phyloP scores from a whole-genome alignment of 1,140 invertebrate genomes.

The Pogonognathellus flavescens region DNA sequence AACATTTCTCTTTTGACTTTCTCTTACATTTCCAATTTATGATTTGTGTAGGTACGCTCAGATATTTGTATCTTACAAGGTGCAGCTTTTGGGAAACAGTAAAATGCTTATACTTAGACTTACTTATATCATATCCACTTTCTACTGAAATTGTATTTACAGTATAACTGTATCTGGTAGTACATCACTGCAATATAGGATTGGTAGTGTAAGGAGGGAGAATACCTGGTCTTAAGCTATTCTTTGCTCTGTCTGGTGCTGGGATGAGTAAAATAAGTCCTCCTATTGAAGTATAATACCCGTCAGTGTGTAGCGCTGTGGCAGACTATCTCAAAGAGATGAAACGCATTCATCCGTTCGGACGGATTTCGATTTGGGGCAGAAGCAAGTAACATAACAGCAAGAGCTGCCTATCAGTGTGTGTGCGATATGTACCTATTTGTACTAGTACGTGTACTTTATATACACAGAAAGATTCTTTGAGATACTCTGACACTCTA shows the following conservation, averaged over 20 bases:
- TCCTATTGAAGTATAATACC: neutral
- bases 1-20: constrained; percentile 32
- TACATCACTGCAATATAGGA: too few species aligned
- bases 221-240: constrained; percentile 3
- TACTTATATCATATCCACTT: too few species aligned
- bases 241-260: neutral
- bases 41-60: too few species aligned
- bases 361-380: constrained; percentile 37
- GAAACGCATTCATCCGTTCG: constrained; percentile 29
- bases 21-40: neutral
- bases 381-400: neutral
- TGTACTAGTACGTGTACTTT: neutral
- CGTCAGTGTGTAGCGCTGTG: neutral
- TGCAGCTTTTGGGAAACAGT: neutral
- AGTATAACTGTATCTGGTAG: too few species aligned
- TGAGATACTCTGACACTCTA: too few species aligned
- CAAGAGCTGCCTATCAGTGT: neutral
- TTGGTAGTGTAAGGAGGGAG: too few species aligned
- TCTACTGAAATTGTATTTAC: too few species aligned
- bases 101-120: neutral
- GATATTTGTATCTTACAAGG: too few species aligned
- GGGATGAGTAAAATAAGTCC: neutral
- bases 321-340: constrained; percentile 33
- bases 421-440: too few species aligned
- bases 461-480: neutral